phyloP scores from a whole-genome alignment of 2,888 invertebrate species.

The Sarcophaga variegata region DNA sequence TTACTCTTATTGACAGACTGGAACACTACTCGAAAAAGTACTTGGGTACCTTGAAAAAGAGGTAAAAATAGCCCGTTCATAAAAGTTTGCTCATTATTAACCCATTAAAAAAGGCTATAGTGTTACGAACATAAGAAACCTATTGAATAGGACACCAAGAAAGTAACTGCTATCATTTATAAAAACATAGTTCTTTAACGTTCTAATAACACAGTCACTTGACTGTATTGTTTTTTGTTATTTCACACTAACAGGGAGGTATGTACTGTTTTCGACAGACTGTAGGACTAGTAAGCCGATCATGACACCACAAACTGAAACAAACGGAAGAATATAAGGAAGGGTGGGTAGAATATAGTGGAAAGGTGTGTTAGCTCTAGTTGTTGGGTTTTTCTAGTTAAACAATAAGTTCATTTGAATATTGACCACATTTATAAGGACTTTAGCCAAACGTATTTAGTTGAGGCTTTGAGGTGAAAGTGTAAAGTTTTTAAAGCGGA shows the following conservation, averaged over 20 bases:
- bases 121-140: too few species aligned
- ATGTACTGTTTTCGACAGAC: slow-evolving; percentile 33
- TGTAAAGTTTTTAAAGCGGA: slow-evolving; percentile 54
- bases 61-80: too few species aligned
- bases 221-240: slow-evolving; percentile 11
- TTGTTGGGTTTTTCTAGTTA: slow-evolving; percentile 1
- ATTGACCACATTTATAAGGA: slow-evolving; percentile 65
- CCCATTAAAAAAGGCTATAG: too few species aligned
- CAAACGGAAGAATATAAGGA: not conserved
- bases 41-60: too few species aligned
- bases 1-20: too few species aligned
- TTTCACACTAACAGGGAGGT: slow-evolving; percentile 20
- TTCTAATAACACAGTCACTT: not conserved
- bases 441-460: slow-evolving; percentile 47
- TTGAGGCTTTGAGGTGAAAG: slow-evolving; percentile 60
- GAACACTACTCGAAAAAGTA: too few species aligned
- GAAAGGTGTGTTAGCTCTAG: not conserved
- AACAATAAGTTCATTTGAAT: slow-evolving; percentile 58
- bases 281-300: slow-evolving; percentile 49
- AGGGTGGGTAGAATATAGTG: not conserved
- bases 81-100: too few species aligned
- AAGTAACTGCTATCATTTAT: too few species aligned
- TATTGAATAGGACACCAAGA: too few species aligned
- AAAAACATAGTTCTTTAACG: not conserved
- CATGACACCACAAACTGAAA: slow-evolving; percentile 22